Evolutionary conservation across 2,113 vertebrate species (phyloP), one percentile per base, ranked within the genome.

Genomic region (Xenopus laevis): DNA sequence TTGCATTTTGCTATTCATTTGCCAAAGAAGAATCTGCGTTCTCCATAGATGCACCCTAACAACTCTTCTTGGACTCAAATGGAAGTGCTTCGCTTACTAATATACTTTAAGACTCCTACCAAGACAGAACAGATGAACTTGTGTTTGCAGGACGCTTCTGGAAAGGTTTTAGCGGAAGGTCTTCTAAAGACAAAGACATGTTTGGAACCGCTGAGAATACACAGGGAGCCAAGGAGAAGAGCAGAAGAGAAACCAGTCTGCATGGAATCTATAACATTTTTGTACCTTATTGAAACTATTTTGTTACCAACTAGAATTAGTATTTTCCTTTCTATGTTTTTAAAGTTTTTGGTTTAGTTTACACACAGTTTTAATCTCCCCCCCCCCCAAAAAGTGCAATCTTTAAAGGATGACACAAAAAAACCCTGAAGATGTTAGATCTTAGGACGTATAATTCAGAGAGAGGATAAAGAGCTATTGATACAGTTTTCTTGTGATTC

Each of bases 21-120:
- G 93, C 93, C 95, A 95, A 95, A 96, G 93, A 95, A 83, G 74
- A 81, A 58, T 61, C 79, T 67, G 79, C 84, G 85, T 86, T 84
- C 79, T 84, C 78, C 74, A 78, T 10, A 0, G 78, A 82, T 79
- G 80, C 77, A 27, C 81, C 61, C 79, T 81, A 82, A 83, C 83
- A 84, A 40, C 74, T 74, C 75, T 86, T 85, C 82, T 89, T 84
- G 92, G 88, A 92, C 83, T 78, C 70, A 58, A 65, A 81, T 83
- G 87, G 80, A 83, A 78, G 75, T 80, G 79, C 80, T 79, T 57
- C 21, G 77, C 84, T 81, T 82, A 74, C 77, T 84, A 61, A 84
- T 80, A 79, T 82, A 81, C 80, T 83, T 1, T 73, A 64, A 44
- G 58, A 70, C 66, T 77, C 20, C 8, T 63, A 76, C 65, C 74